Percentiles rank a stretch among this genome's conserved stretches.
Conservation (phyloP, 2,113 vertebrate genomes). For the Perca schrenkii region DNA sequence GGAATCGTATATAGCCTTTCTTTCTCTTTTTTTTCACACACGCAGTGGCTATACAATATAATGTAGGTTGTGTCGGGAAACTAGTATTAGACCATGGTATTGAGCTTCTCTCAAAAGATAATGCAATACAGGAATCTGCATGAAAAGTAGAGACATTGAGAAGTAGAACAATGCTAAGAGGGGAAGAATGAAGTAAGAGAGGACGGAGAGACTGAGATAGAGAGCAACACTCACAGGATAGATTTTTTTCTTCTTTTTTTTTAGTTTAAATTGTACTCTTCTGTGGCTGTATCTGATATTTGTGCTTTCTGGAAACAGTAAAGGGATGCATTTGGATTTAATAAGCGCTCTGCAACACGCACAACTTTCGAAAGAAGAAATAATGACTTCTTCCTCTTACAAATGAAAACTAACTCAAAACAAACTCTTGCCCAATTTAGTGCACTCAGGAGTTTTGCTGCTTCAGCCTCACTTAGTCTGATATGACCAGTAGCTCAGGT, state of each 20-base stretch:
- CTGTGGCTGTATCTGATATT: neutral
- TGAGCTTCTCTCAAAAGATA: constrained; percentile 43
- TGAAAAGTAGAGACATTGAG: constrained; percentile 58
- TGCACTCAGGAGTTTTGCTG: neutral
- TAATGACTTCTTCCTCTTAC: neutral
- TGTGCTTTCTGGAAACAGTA: neutral
- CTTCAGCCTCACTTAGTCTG: neutral
- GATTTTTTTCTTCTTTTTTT: neutral
- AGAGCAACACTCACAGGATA: constrained; percentile 18
- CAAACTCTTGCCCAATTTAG: neutral
- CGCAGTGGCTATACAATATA: constrained; percentile 20
- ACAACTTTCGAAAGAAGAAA: neutral
- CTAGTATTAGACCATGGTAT: constrained; percentile 56
- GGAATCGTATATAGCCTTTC: constrained; percentile 13
- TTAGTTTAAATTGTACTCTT: constrained; percentile 7
- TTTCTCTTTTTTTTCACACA: neutral
- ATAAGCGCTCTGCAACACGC: neutral
- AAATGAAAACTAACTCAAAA: neutral
- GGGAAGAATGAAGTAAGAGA: constrained; percentile 11
- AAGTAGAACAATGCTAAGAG: constrained; percentile 14
- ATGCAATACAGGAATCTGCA: constrained; percentile 74
- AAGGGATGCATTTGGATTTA: neutral
- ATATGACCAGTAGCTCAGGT: neutral
- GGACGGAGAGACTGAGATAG: constrained; percentile 21
- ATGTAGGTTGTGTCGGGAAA: constrained; percentile 43